Conservation (phyloP, 1,140 invertebrate genomes). For the Drosophila simulans region DNA sequence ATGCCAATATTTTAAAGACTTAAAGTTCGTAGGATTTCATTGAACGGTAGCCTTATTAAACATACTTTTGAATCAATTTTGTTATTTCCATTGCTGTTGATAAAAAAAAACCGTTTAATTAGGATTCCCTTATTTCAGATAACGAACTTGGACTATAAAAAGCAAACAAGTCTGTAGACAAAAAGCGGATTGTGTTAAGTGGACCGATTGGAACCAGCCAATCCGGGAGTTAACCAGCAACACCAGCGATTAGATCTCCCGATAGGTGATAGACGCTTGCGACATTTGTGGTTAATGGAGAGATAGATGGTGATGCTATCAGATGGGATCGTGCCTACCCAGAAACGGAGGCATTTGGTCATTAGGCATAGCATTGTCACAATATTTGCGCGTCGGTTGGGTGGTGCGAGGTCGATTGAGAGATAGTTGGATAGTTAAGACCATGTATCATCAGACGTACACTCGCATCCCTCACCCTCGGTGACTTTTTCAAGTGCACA, state of each 20-base stretch:
- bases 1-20: not conserved
- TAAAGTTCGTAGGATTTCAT: no score
- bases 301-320: not conserved
- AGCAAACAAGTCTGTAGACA: not conserved
- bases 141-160: not conserved
- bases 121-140: no score
- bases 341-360: slow-evolving; percentile 20
- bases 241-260: slow-evolving; percentile 7
- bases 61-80: no score
- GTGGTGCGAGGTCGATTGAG: slow-evolving; percentile 11
- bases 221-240: slow-evolving; percentile 6
- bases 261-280: slow-evolving; percentile 9
- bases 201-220: not conserved
- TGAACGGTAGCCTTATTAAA: no score
- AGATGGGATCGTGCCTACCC: slow-evolving; percentile 7
- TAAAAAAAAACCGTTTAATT: not conserved
- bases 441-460: not conserved
- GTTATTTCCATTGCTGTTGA: not conserved
- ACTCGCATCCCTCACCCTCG: not conserved
- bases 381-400: slow-evolving; percentile 58
- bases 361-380: slow-evolving; percentile 65
- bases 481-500: slow-evolving; percentile 41
- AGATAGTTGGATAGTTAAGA: slow-evolving; percentile 19
- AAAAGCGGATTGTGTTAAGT: not conserved
- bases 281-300: slow-evolving; percentile 68